Evolutionary conservation across 1,140 invertebrate species (phyloP).

Genomic region (Lanistes nyassanus): DNA sequence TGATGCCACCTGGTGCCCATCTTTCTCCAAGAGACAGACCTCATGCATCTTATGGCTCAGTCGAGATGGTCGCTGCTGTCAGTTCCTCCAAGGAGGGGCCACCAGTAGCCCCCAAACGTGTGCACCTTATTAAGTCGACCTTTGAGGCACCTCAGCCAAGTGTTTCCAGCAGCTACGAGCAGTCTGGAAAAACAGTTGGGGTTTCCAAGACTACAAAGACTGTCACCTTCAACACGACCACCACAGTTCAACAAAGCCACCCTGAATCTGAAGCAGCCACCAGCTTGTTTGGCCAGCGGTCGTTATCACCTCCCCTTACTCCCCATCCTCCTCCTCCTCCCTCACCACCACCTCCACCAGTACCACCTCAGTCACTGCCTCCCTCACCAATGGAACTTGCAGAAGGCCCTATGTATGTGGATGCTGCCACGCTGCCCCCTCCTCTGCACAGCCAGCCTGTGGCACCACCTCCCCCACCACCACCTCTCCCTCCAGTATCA

Average conservation of each 20-base stretch:
- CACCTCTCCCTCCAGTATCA: conserved; percentile 83
- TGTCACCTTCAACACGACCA: conserved; percentile 23
- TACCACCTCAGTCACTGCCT: conserved; percentile 37
- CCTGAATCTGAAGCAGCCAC: neutral
- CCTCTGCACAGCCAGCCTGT: conserved; percentile 42
- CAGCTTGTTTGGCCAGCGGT: conserved; percentile 12
- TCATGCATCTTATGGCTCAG: neutral
- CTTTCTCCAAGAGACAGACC: neutral
- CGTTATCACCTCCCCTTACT: conserved; percentile 23
- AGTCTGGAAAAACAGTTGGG: neutral
- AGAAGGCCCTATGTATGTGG: conserved; percentile 13
- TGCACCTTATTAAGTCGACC: conserved; percentile 30
- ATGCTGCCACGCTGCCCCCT: conserved; percentile 1
- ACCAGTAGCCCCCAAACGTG: conserved; percentile 21
- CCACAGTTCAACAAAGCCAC: conserved; percentile 22
- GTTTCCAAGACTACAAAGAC: conserved; percentile 3
- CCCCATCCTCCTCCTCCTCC: conserved; percentile 32
- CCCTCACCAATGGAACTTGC: neutral
- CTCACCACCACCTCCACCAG: conserved; percentile 27
- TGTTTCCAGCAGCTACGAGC: neutral
- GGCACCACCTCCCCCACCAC: conserved; percentile 67
- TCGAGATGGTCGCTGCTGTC: conserved; percentile 23
- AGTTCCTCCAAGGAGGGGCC: conserved; percentile 30
- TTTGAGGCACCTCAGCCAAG: conserved; percentile 14
- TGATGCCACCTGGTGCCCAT: neutral